phyloP scores from a whole-genome alignment of 2,113 vertebrate genomes.

The Salvator merianae region DNA sequence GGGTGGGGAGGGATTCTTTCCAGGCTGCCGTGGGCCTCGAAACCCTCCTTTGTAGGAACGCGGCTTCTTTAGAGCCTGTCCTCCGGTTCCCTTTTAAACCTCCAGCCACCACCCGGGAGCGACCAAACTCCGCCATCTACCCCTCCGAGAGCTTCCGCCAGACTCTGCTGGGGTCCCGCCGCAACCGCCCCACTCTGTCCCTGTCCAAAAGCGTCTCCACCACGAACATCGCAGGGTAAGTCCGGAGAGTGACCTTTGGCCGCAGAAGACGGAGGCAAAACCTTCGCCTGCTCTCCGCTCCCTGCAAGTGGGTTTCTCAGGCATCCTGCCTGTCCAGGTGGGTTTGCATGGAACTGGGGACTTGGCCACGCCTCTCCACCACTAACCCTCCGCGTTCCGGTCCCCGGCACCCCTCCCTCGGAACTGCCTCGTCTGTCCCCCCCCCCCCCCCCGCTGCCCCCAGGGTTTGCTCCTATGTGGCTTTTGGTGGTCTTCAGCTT shows the following conservation, averaged over 20 bases:
- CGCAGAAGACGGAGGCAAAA: too few relatives aligned
- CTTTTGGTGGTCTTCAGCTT: too few relatives aligned
- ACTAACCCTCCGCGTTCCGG: too few relatives aligned
- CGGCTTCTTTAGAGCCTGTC: background rate
- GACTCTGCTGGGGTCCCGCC: conserved; percentile 85
- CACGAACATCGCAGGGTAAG: conserved; percentile 94
- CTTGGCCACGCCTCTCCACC: too few relatives aligned
- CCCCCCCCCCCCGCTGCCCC: too few relatives aligned
- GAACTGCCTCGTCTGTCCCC: too few relatives aligned
- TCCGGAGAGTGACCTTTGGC: background rate
- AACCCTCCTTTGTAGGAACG: background rate
- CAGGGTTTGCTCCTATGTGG: too few relatives aligned
- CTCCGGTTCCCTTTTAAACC: background rate
- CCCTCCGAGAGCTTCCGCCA: conserved; percentile 89
- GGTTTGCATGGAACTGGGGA: too few relatives aligned
- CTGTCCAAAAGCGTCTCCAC: conserved; percentile 94
- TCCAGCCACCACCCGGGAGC: conserved; percentile 80
- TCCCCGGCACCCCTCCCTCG: too few relatives aligned
- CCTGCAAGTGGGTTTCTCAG: too few relatives aligned
- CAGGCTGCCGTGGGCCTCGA: background rate
- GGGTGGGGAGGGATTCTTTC: background rate
- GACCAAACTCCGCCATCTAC: conserved; percentile 89
- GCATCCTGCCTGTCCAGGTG: too few relatives aligned
- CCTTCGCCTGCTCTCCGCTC: too few relatives aligned
- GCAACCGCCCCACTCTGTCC: conserved; percentile 80